These are phyloP conservation scores for Sebastes oblongus DNA, from an alignment of 2,797 vertebrate species.

Conservation along the genomic window DNA sequence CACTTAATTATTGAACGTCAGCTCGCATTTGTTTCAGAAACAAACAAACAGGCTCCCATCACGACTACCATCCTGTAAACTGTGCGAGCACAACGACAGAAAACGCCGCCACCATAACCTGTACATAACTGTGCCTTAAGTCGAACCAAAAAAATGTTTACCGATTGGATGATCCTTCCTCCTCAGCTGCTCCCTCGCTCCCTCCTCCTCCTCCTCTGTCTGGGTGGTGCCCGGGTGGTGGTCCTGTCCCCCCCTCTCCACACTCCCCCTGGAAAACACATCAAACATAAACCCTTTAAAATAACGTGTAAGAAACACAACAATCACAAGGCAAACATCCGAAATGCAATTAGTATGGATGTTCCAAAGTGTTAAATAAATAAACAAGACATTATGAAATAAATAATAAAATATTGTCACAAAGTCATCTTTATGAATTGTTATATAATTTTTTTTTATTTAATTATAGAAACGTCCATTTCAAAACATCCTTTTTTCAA, in stretches of 20 bases:
- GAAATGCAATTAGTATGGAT: too few relatives aligned
- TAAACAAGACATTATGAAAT: not conserved
- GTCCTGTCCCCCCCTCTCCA: constrained; percentile 58
- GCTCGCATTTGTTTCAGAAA: not conserved
- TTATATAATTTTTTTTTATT: not conserved
- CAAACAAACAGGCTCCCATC: not conserved
- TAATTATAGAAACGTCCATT: not conserved
- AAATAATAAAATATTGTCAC: not conserved
- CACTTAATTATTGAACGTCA: constrained; percentile 15
- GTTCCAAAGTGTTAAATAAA: not conserved
- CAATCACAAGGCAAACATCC: not conserved
- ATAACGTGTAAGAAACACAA: not conserved
- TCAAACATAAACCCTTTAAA: not conserved
- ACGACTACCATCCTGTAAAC: not conserved
- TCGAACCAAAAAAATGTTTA: constrained; percentile 27
- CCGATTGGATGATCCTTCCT: constrained; percentile 53
- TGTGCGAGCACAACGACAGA: not conserved
- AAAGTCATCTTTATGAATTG: not conserved
- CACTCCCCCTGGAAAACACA: constrained; percentile 60
- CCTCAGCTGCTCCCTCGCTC: constrained; percentile 40
- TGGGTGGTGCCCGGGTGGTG: constrained; percentile 37
- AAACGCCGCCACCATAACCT: not conserved
- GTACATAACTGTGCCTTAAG: not conserved
- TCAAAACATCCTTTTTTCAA: not conserved
- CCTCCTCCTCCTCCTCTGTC: not conserved